Base-by-base conservation (phyloP, 2,113 vertebrate genomes). In the Puma concolor region DNA sequence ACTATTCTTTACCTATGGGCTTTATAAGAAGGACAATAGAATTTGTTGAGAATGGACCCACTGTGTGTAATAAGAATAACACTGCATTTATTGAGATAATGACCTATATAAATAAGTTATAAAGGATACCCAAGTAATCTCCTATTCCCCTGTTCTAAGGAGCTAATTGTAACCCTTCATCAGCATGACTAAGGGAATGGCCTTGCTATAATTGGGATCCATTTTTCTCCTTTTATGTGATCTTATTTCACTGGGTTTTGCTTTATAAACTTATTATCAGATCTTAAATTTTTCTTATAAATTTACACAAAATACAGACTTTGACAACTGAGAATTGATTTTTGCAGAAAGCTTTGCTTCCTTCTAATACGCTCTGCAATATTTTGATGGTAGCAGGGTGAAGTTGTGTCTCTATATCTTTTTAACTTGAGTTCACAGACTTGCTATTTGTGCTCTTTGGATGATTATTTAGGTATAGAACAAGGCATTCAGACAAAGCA, bases 231-330 rank as follows among this genome's bases (percentile, higher is more conserved):
- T 95, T 91, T 48, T 60, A 4, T 91, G 38, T 94, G 27, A 44
- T 93, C 82, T 41, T 83, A 87, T 64, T 41, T 95, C 48, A 67
- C 13, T 54, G 27, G 10, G 7, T 54, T 88, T 93, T 76, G 31
- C 13, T 82, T 90, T 25, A 66, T 1, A 69, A 33, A 83, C 38
- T 93, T 93, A 89, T 36, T 91, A 54, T 3, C 36, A 64, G 29
- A 15, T 86, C 77, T 95, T 82, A 84, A 21, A 83, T 52, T 95
- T 97, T 79, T 16, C 52, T 86, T 80, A 38, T 38, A 83, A 95
- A 63, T 93, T 76, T 92, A 36, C 33, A 93, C 60, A 91, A 84
- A 97, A 91, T 82, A 36, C 4, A 69, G 21, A 19, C 57, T 82
- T 94, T 83, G 83, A 94, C 48, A 87, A 44, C 38, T 60, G 67